A percentile compares a stretch with the other conserved stretches of the same genome.
phyloP scores from a whole-genome alignment of 2,888 invertebrate genomes.

The Leptinotarsa tumamoca region DNA sequence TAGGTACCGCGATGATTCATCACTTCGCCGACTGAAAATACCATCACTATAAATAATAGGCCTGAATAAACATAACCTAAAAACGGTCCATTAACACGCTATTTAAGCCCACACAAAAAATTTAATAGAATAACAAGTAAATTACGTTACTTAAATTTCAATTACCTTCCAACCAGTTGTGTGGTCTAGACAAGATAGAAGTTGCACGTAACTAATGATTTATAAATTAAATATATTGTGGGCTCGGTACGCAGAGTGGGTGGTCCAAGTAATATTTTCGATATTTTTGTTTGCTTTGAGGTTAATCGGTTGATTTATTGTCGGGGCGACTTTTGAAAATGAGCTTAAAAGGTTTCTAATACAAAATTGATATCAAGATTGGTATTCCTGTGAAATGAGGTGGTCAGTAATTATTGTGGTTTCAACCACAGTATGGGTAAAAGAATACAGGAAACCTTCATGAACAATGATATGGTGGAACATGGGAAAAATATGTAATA shows the following conservation, averaged over 20 bases:
- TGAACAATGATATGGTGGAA: too few relatives aligned
- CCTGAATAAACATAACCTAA: constrained; percentile 29
- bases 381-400: too few relatives aligned
- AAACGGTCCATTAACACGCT: constrained; percentile 38
- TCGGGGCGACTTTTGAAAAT: background rate
- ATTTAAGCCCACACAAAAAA: constrained; percentile 35
- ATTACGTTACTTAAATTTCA: constrained; percentile 36
- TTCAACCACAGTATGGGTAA: too few relatives aligned
- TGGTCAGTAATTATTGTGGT: too few relatives aligned
- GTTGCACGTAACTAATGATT: constrained; percentile 11
- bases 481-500: too few relatives aligned
- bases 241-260: background rate
- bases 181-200: constrained; percentile 30
- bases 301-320: background rate
- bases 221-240: constrained; percentile 21
- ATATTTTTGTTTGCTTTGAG: background rate
- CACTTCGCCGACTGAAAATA: constrained; percentile 6
- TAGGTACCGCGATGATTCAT: constrained; percentile 13
- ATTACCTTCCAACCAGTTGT: constrained; percentile 25
- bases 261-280: constrained; percentile 8
- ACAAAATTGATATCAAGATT: background rate
- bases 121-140: constrained; percentile 38
- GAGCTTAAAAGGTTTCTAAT: background rate
- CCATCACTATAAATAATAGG: constrained; percentile 27
- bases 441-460: too few relatives aligned